Evolutionary conservation across 2,888 invertebrate species (phyloP), one percentile per base, ranked within the genome.

Genomic region (Melipona bicolor): DNA sequence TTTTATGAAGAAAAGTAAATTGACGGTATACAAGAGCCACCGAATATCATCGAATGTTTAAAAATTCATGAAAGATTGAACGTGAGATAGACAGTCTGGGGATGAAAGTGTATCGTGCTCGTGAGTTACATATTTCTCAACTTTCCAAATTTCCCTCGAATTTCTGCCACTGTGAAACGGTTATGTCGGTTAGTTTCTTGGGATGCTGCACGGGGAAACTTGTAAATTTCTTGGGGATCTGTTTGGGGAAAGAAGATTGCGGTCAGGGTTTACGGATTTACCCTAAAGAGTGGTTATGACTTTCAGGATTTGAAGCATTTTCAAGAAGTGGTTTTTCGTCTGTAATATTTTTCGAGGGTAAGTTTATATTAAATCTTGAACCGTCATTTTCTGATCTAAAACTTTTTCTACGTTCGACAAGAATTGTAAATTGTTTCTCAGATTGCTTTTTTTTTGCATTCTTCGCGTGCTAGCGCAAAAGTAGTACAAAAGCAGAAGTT

Each of bases 221-320:
- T 56, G 70, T 70, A 62, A 64, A 52, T 52, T 52, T 73, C 64
- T n/a, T n/a, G n/a, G n/a, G n/a, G 36, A 73, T 73, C 64, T 64
- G 52, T 36, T 64, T 4, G 17, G 36, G 52, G 36, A 50, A 3
- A 73, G n/a, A 52, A 50, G 11, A 21, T 52, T 59, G 27, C 69
- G 52, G 19, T 32, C 43, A 24, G 24, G 24, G n/a, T 21, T 17
- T 27, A 61, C 36, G 17, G 62, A 19, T 64, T 19, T 52, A 24
- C 19, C 17, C 17, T 36, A 62, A 52, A 64, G 32, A 64, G 13
- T 36, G 50, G 50, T 73, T 64, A 64, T 11, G 64, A 61, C 64
- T 36, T 43, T 50, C n/a, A 52, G 21, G 19, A 3, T 36, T 36
- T n/a, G 36, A 13, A 36, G n/a, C n/a, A 50, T 64, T 73, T 32